Percentiles rank a stretch among this genome's conserved stretches.
phyloP scores from a whole-genome alignment of 2,113 vertebrate genomes.

The Bufo gargarizans region DNA sequence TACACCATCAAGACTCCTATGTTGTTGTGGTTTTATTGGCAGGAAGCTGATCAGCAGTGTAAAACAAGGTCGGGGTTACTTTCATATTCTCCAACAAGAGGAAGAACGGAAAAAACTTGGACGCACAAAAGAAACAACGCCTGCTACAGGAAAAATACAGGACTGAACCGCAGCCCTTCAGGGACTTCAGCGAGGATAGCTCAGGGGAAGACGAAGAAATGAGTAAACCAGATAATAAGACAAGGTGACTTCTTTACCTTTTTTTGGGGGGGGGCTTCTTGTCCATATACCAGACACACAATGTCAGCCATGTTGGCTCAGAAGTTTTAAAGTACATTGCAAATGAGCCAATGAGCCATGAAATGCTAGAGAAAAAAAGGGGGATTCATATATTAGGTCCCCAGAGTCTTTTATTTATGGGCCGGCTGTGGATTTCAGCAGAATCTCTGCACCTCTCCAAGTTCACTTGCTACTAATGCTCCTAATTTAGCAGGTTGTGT shows the following conservation, averaged over 20 bases:
- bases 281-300: not conserved
- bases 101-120: slow-evolving; percentile 62
- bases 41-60: slow-evolving; percentile 71
- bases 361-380: not conserved
- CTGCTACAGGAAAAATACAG: slow-evolving; percentile 47
- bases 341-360: slow-evolving; percentile 30
- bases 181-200: slow-evolving; percentile 32
- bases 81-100: slow-evolving; percentile 69
- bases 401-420: slow-evolving; percentile 35
- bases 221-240: slow-evolving; percentile 20
- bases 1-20: not conserved
- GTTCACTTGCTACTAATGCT: slow-evolving; percentile 38
- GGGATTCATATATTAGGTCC: slow-evolving; percentile 5
- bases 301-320: not conserved
- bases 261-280: not conserved
- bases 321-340: slow-evolving; percentile 12
- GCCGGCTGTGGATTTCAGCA: slow-evolving; percentile 21
- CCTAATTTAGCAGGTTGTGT: slow-evolving; percentile 55
- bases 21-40: slow-evolving; percentile 43
- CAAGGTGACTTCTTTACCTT: slow-evolving; percentile 17
- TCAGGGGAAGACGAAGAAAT: slow-evolving; percentile 44
- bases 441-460: slow-evolving; percentile 32
- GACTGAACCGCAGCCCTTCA: slow-evolving; percentile 64
- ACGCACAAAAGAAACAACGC: slow-evolving; percentile 53
- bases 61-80: slow-evolving; percentile 70